Evolutionary conservation across 1,140 invertebrate species (phyloP).

Genomic region (Tachypleus tridentatus): DNA sequence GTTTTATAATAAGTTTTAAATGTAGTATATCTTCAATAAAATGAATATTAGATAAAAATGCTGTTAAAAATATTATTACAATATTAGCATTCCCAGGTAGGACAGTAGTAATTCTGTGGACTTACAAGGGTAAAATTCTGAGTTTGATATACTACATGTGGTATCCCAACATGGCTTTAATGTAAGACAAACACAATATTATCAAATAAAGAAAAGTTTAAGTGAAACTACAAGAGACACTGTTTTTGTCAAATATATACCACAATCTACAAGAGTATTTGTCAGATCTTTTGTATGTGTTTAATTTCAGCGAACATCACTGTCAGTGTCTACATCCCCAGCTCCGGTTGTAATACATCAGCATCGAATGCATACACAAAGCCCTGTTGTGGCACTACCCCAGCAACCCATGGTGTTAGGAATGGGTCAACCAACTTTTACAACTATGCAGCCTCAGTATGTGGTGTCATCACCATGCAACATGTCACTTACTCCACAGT

Average conservation of each 20-base stretch:
- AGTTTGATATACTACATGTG: too few relatives aligned
- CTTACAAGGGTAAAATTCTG: too few relatives aligned
- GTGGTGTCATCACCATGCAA: constrained; percentile 15
- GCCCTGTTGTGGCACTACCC: constrained; percentile 17
- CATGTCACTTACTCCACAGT: constrained; percentile 9
- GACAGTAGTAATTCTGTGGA: too few relatives aligned
- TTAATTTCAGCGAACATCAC: constrained; percentile 6
- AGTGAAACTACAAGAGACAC: neutral
- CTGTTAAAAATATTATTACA: too few relatives aligned
- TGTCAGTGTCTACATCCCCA: constrained; percentile 1
- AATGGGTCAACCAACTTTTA: constrained; percentile 16
- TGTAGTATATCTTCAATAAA: too few relatives aligned
- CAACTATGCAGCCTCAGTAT: constrained; percentile 15
- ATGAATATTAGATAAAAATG: too few relatives aligned
- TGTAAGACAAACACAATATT: neutral
- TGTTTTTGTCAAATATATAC: neutral
- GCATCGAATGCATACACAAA: constrained; percentile 15
- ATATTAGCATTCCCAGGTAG: too few relatives aligned
- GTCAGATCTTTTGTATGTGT: neutral
- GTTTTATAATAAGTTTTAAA: too few relatives aligned
- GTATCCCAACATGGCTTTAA: too few relatives aligned
- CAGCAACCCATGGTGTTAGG: constrained; percentile 16
- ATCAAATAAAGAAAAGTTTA: neutral
- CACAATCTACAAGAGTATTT: neutral
- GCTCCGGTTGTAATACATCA: constrained; percentile 2